Percentiles rank a stretch among this genome's conserved stretches.
phyloP scores from a whole-genome alignment of 2,888 invertebrate genomes.

The Fabriciana adippe region DNA sequence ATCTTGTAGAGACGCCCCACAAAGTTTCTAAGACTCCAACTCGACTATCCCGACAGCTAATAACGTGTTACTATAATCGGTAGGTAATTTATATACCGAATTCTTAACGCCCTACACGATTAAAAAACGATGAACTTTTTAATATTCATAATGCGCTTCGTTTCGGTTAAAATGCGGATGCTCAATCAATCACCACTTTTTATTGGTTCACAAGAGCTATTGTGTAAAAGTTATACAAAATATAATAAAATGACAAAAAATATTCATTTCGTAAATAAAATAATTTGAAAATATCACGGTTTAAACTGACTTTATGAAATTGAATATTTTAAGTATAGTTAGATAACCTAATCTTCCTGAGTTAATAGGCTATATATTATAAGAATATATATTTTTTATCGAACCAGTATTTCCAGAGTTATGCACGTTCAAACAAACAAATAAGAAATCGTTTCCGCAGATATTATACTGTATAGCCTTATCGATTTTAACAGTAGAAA shows the following conservation, averaged over 20 bases:
- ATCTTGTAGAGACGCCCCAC: constrained; percentile 33
- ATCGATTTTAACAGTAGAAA: too few species aligned
- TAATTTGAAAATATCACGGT: too few species aligned
- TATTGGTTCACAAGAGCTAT: constrained; percentile 58
- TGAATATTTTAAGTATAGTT: too few species aligned
- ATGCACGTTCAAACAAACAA: too few species aligned
- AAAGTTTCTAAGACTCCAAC: constrained; percentile 10
- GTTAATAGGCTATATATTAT: too few species aligned
- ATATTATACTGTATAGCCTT: too few species aligned
- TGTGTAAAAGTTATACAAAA: constrained; percentile 56
- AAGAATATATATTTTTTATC: too few species aligned
- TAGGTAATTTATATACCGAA: constrained; percentile 71
- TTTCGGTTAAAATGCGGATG: constrained; percentile 58
- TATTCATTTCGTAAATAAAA: not conserved
- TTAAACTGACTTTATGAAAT: too few species aligned
- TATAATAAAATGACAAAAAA: constrained; percentile 54
- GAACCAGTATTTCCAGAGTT: too few species aligned
- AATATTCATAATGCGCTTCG: constrained; percentile 51
- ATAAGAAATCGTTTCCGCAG: too few species aligned
- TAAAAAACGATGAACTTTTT: constrained; percentile 62
- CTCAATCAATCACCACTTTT: constrained; percentile 69
- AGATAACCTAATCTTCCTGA: too few species aligned
- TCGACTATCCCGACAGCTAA: constrained; percentile 54
- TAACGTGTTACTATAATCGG: constrained; percentile 68
- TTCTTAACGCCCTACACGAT: constrained; percentile 67